Base-by-base conservation (phyloP, 2,888 invertebrate genomes). In the Eupelmus urozonus region DNA sequence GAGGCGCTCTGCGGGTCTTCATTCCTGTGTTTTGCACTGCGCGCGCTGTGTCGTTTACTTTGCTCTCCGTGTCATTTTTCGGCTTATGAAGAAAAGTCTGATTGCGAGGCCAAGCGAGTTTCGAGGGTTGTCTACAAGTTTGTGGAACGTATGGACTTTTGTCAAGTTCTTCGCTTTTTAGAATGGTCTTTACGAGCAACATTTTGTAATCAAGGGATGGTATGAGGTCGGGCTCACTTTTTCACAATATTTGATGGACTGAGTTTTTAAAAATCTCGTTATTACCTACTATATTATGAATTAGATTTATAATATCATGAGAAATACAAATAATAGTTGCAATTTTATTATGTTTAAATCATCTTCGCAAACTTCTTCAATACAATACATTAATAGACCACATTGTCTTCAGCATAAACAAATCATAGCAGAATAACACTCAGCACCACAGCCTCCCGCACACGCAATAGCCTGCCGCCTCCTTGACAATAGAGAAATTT, bases 1-100 rank as follows among this genome's bases (percentile, higher is more conserved):
- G n/a, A n/a, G n/a, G n/a, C n/a, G n/a, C n/a, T n/a, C n/a, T 13
- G 18, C 59, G 59, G 9, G 18, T 59, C n/a, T 59, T n/a, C 18
- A 16, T 20, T 13, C 11, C 9, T 55, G 11, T 2, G 25, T 59
- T 25, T 18, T 29, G 29, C n/a, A 13, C 29, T 3, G n/a, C 5
- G n/a, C n/a, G n/a, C 9, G 18, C 23, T 57, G 25, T 49, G 45
- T 65, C 53, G 72, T 65, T 73, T 73, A 29, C 65, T 73, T 23
- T 65, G 42, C 73, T 57, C 66, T 66, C 59, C n/a, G n/a, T 69
- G 62, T 69, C 73, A 63, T 72, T 62, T 53, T 45, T 29, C 11
- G n/a, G 74, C 60, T 62, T 76, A 76, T 69, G 76, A 76, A 76
- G 69, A 42, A 69, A 69, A 76, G 23, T 71, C 55, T 27, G 23